These are phyloP conservation scores for Tetheella fluctuosa DNA, from an alignment of 2,888 invertebrate genomes.

Conservation along the genomic window DNA sequence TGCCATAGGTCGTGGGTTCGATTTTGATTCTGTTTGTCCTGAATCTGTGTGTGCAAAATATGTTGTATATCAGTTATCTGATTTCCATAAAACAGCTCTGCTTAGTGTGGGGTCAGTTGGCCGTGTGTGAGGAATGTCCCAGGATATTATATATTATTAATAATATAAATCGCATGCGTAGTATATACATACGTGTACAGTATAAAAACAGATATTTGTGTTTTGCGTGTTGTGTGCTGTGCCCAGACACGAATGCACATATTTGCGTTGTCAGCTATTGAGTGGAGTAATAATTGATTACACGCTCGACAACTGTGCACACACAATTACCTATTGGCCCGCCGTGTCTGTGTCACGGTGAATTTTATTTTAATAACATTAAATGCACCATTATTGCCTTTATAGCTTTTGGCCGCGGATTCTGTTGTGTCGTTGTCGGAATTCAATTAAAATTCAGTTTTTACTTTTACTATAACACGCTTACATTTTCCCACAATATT, in stretches of 20 bases:
- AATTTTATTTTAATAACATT: neutral
- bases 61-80: too few relatives aligned
- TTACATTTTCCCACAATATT: too few relatives aligned
- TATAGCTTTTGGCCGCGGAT: neutral
- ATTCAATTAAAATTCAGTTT: too few relatives aligned
- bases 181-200: neutral
- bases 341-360: neutral
- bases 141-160: neutral
- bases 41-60: too few relatives aligned
- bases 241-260: neutral
- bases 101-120: too few relatives aligned
- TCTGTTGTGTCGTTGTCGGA: neutral
- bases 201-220: neutral
- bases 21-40: too few relatives aligned
- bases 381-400: neutral
- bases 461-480: too few relatives aligned
- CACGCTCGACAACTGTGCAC: conserved; percentile 13
- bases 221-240: neutral
- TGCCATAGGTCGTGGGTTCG: too few relatives aligned
- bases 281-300: conserved; percentile 14
- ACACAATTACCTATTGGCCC: conserved; percentile 14
- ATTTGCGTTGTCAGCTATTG: conserved; percentile 8
- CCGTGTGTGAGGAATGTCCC: neutral
- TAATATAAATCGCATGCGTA: neutral
- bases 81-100: too few relatives aligned